These are phyloP conservation scores for Drosophila takahashii DNA, from an alignment of 1,140 invertebrate species.

Conservation along the genomic window DNA sequence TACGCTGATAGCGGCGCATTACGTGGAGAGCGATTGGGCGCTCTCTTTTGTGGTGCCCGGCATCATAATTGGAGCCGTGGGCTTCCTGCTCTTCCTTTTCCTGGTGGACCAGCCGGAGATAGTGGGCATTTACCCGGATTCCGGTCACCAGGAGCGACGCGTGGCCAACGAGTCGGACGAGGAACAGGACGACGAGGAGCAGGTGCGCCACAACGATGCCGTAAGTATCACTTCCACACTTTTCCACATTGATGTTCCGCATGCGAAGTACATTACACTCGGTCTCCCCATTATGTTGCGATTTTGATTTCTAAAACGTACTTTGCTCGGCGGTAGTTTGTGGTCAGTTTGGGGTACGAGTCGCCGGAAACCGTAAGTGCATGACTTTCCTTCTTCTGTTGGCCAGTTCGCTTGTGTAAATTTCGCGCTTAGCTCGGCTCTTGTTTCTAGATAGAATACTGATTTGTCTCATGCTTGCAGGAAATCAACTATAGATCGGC, in stretches of 20 bases:
- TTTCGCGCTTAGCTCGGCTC: constrained; percentile 5
- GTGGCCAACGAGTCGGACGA: constrained; percentile 73
- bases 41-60: constrained; percentile 96
- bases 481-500: constrained; percentile 84
- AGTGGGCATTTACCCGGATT: constrained; percentile 87
- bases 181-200: constrained; percentile 59
- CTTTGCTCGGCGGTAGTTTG: constrained; percentile 35
- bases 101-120: constrained; percentile 91
- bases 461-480: constrained; percentile 51
- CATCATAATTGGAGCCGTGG: constrained; percentile 91
- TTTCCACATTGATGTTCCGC: neutral
- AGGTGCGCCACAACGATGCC: constrained; percentile 51
- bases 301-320: constrained; percentile 34
- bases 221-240: constrained; percentile 50
- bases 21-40: constrained; percentile 95
- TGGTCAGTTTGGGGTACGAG: constrained; percentile 37
- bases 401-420: constrained; percentile 26
- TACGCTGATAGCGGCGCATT: constrained; percentile 92
- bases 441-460: neutral
- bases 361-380: constrained; percentile 60
- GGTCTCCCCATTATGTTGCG: constrained; percentile 16
- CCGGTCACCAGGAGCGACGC: constrained; percentile 35
- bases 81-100: constrained; percentile 94
- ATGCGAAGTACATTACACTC: neutral
- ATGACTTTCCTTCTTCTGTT: constrained; percentile 10